Evolutionary conservation across 2,888 invertebrate species (phyloP).

Genomic region (Chaetogeoica ovagalla): DNA sequence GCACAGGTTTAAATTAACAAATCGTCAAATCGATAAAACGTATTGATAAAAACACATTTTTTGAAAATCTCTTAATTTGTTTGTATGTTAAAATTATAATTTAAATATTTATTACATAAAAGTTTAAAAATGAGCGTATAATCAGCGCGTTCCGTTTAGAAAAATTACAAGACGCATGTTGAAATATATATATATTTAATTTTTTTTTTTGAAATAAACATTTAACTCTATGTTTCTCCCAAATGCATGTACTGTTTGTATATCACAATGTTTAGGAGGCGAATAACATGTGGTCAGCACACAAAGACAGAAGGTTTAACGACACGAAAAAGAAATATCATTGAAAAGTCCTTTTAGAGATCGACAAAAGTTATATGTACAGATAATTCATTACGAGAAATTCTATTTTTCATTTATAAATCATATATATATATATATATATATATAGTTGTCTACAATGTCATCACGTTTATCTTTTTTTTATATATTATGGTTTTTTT

Average conservation of each 20-base stretch:
- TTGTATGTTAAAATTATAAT: constrained; percentile 12
- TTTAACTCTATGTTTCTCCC: too few species aligned
- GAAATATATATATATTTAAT: too few species aligned
- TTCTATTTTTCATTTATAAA: constrained; percentile 30
- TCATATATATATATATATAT: too few species aligned
- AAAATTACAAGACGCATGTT: too few species aligned
- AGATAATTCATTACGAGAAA: constrained; percentile 36
- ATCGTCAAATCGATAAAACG: too few species aligned
- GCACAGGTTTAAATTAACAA: too few species aligned
- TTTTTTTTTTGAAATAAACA: too few species aligned
- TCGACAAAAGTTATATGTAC: too few species aligned
- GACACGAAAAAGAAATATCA: constrained; percentile 32
- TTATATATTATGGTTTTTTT: too few species aligned
- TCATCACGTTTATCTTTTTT: not conserved
- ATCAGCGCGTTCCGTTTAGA: too few species aligned
- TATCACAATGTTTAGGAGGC: not conserved
- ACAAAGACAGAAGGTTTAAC: constrained; percentile 41
- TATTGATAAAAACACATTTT: not conserved
- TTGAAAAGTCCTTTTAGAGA: constrained; percentile 31
- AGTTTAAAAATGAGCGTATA: too few species aligned
- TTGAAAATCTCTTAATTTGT: not conserved
- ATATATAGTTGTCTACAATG: constrained; percentile 8
- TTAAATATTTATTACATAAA: too few species aligned
- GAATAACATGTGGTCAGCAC: constrained; percentile 20
- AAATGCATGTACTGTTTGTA: not conserved